These are phyloP conservation scores for Monochamus alternatus DNA, from an alignment of 2,888 invertebrate species.

Conservation along the genomic window DNA sequence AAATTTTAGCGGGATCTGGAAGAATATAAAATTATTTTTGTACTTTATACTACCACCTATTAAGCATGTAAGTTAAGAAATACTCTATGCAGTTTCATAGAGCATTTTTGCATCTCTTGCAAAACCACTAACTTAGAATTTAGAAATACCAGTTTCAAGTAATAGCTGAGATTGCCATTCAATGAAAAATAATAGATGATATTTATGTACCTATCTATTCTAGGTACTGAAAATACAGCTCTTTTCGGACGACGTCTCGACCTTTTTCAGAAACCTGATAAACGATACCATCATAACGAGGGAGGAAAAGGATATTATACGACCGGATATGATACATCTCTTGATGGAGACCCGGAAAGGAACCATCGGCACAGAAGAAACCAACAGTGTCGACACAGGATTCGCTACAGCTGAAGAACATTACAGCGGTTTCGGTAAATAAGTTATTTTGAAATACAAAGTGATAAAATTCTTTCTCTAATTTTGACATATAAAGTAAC, in stretches of 20 bases:
- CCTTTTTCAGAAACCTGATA: neutral
- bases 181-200: too few relatives aligned
- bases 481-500: too few relatives aligned
- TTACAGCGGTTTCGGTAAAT: neutral
- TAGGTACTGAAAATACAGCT: neutral
- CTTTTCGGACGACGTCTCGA: neutral
- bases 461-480: too few relatives aligned
- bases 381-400: constrained; percentile 32
- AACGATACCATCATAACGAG: constrained; percentile 52
- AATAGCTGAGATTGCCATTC: too few relatives aligned
- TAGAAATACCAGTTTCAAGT: too few relatives aligned
- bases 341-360: constrained; percentile 74
- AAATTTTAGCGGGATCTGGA: constrained; percentile 54
- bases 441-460: neutral
- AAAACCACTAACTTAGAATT: too few relatives aligned
- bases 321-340: constrained; percentile 72
- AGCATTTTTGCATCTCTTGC: too few relatives aligned
- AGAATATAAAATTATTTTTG: constrained; percentile 38
- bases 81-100: too few relatives aligned
- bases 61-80: too few relatives aligned
- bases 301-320: constrained; percentile 52
- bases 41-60: constrained; percentile 27
- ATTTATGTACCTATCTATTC: too few relatives aligned
- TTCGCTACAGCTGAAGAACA: constrained; percentile 21
- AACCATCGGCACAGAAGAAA: constrained; percentile 40